A percentile compares a stretch with the other conserved stretches of the same genome.
These are phyloP conservation scores for Xestia sexstrigata DNA, from an alignment of 2,888 invertebrate species.

Conservation along the genomic window DNA sequence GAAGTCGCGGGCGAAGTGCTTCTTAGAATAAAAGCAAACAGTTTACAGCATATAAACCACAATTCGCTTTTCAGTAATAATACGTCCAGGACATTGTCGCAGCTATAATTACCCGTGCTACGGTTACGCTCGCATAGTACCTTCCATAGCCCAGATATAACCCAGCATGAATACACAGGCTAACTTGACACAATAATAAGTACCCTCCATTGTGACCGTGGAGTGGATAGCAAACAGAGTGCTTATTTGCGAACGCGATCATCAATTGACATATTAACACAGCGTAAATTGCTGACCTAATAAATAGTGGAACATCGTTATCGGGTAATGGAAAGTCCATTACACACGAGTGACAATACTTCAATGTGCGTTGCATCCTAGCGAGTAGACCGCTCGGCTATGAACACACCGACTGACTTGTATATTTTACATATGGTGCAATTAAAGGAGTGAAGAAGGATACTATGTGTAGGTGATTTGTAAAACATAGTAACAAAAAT, in stretches of 20 bases:
- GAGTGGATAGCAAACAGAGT: conserved; percentile 35
- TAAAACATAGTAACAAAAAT: neutral
- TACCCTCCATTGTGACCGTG: conserved; percentile 24
- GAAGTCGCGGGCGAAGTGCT: too few relatives aligned
- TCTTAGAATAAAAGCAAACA: neutral
- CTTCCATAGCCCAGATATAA: conserved; percentile 11
- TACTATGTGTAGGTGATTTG: neutral
- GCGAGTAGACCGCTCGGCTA: neutral
- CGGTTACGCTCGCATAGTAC: conserved; percentile 1
- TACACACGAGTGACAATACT: neutral
- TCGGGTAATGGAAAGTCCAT: neutral
- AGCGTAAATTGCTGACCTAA: neutral
- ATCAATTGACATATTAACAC: conserved; percentile 8
- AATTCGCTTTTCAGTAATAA: neutral
- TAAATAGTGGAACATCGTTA: conserved; percentile 4
- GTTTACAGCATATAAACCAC: neutral
- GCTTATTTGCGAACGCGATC: conserved; percentile 4
- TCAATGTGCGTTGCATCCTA: neutral
- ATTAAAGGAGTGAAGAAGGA: neutral
- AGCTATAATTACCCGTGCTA: conserved; percentile 12
- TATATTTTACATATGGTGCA: neutral
- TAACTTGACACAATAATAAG: conserved; percentile 54
- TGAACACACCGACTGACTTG: neutral
- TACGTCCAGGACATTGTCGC: neutral
- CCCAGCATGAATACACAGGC: conserved; percentile 25